Conservation (phyloP, 1,140 invertebrate species). For the Acromyrmex heyeri region DNA sequence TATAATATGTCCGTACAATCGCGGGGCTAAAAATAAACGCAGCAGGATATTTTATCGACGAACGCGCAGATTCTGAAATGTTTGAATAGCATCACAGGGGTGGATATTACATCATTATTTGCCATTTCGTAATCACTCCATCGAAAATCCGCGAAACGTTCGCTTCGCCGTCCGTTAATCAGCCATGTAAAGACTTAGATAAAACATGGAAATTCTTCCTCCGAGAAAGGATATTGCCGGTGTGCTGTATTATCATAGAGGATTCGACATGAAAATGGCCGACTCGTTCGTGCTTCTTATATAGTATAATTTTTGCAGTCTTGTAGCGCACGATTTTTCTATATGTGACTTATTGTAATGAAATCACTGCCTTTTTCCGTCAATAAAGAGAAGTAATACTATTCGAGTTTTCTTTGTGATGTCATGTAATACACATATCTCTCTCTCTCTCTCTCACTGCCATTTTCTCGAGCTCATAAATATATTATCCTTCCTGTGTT, state of each 20-base stretch:
- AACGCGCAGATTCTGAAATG: background rate
- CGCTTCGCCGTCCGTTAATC: background rate
- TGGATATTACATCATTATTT: background rate
- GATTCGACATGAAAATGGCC: slow-evolving; percentile 25
- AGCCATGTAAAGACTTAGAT: background rate
- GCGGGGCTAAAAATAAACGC: background rate
- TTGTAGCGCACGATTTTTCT: slow-evolving; percentile 58
- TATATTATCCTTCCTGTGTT: background rate
- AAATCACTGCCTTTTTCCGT: slow-evolving; percentile 69
- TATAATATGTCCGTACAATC: background rate
- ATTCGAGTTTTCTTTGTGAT: background rate
- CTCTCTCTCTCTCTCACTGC: too few species aligned
- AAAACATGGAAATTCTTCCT: background rate
- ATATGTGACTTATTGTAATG: slow-evolving; percentile 65
- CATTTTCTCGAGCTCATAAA: background rate
- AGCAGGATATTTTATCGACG: background rate
- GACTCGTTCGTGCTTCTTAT: slow-evolving; percentile 32
- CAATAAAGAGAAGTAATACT: slow-evolving; percentile 68
- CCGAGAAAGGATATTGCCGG: background rate
- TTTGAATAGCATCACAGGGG: background rate
- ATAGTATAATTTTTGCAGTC: slow-evolving; percentile 56
- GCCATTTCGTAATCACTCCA: background rate
- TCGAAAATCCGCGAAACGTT: slow-evolving; percentile 1
- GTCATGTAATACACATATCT: too few species aligned
- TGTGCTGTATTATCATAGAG: background rate